phyloP scores from a whole-genome alignment of 92 coral and sea anemone species.

The Phenganax subtilis region DNA sequence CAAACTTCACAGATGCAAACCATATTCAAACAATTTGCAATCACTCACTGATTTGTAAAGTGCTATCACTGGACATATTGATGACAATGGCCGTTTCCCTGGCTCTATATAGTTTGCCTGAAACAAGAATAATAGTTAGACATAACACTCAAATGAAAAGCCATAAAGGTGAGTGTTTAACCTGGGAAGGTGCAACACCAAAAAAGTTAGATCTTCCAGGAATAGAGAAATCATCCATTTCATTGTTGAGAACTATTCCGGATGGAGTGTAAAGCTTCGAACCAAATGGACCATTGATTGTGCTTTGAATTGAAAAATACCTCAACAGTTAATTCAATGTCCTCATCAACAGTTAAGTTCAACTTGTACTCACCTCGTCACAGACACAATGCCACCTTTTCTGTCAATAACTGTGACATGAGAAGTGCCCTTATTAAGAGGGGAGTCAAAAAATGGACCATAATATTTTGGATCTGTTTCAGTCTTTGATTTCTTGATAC shows the following conservation, averaged over 20 bases:
- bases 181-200: conserved; percentile 67
- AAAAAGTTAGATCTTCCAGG: conserved; percentile 56
- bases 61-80: conserved; percentile 66
- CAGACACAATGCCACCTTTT: conserved; percentile 81
- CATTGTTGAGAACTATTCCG: conserved; percentile 78
- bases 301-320: conserved; percentile 42
- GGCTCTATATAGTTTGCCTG: conserved; percentile 83
- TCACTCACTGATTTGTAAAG: conserved; percentile 69
- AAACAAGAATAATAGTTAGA: background rate
- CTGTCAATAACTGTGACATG: conserved; percentile 86
- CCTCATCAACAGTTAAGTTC: background rate
- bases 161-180: background rate
- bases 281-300: conserved; percentile 85
- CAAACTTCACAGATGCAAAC: too few relatives aligned
- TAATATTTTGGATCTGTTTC: conserved; percentile 59
- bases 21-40: too few relatives aligned
- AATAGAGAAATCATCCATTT: conserved; percentile 83
- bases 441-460: conserved; percentile 64
- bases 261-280: conserved; percentile 76
- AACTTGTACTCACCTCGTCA: conserved; percentile 61
- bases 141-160: background rate
- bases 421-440: conserved; percentile 67
- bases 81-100: conserved; percentile 82
- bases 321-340: too few relatives aligned
- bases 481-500: conserved; percentile 57